Evolutionary conservation across 2,113 vertebrate genomes (phyloP).

Genomic region (Peromyscus polionotus): DNA sequence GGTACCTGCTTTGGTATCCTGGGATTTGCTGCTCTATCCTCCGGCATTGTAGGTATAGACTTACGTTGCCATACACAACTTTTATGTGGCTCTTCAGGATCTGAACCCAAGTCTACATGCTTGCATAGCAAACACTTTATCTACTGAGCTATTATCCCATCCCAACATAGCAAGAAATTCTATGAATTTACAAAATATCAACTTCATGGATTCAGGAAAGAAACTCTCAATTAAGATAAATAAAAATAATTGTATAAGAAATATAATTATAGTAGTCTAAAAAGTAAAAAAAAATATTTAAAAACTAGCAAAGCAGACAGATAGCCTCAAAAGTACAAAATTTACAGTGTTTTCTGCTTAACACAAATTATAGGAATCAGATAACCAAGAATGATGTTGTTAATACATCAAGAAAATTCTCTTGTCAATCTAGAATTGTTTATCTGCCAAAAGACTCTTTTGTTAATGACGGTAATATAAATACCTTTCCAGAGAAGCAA

Average conservation of each 20-base stretch:
- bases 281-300: not conserved
- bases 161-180: not conserved
- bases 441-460: not conserved
- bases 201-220: not conserved
- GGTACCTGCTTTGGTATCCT: not conserved
- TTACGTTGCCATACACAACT: not conserved
- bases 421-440: not conserved
- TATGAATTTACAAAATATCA: not conserved
- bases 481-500: not conserved
- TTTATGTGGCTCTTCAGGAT: not conserved
- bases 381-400: not conserved
- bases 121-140: not conserved
- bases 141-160: too few species aligned
- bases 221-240: not conserved
- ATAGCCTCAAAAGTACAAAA: not conserved
- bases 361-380: not conserved
- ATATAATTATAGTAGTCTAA: not conserved
- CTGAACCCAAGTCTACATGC: not conserved
- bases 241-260: not conserved
- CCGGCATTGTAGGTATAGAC: not conserved
- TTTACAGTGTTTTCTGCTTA: not conserved
- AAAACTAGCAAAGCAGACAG: not conserved
- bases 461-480: not conserved
- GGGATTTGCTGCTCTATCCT: not conserved
- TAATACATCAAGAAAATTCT: not conserved